Evolutionary conservation across 2,797 vertebrate genomes (phyloP).

Genomic region (Chelidonichthys spinosus): DNA sequence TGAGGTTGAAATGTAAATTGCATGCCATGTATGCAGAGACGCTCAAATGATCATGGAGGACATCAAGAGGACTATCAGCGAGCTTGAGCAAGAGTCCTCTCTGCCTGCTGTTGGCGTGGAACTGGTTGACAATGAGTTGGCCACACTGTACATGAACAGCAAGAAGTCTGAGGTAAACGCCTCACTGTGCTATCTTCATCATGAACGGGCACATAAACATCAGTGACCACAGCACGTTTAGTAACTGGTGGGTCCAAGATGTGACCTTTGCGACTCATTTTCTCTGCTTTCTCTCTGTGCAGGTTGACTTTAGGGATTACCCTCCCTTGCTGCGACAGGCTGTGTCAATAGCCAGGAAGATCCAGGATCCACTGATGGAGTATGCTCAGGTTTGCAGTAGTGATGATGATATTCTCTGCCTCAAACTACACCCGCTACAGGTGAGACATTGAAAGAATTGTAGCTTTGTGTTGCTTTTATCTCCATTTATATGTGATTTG

Average conservation of each 20-base stretch:
- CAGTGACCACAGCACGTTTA: neutral
- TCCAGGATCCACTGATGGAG: constrained; percentile 97
- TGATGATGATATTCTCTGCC: constrained; percentile 97
- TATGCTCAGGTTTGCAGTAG: constrained; percentile 98
- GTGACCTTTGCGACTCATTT: neutral
- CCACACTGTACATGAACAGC: constrained; percentile 99
- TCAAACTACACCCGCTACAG: constrained; percentile 97
- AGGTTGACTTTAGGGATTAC: constrained; percentile 97
- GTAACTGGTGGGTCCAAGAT: neutral
- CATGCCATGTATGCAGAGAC: constrained; percentile 83
- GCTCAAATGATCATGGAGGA: constrained; percentile 99
- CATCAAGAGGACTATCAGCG: constrained; percentile 94
- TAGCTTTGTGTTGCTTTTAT: neutral
- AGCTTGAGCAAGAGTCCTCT: constrained; percentile 97
- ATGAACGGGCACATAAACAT: neutral
- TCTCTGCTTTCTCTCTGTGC: constrained; percentile 21
- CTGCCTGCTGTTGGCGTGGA: constrained; percentile 95
- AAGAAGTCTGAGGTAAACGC: constrained; percentile 94
- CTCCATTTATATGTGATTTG: neutral
- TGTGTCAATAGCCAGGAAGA: constrained; percentile 94
- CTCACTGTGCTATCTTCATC: neutral
- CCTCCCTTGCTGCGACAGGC: constrained; percentile 96
- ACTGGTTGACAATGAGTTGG: constrained; percentile 95
- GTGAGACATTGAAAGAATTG: constrained; percentile 72
- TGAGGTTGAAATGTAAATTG: constrained; percentile 4